phyloP scores from a whole-genome alignment of 2,888 invertebrate genomes.

The Hypomecis punctinalis region DNA sequence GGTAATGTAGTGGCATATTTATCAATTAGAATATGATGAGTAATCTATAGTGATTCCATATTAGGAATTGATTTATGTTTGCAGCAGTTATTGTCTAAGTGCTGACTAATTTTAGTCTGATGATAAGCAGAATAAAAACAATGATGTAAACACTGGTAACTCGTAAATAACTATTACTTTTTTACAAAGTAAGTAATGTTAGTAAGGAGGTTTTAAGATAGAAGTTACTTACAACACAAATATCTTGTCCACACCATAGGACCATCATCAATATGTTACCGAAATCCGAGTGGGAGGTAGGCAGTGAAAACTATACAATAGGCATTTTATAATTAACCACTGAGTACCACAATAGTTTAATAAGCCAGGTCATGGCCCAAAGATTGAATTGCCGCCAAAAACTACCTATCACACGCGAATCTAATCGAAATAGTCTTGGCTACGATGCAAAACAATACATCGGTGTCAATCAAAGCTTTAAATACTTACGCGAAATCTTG shows the following conservation, averaged over 20 bases:
- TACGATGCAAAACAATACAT: constrained; percentile 60
- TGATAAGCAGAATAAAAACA: no score
- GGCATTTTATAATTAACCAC: constrained; percentile 21
- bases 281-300: constrained; percentile 24
- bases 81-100: no score
- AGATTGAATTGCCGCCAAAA: constrained; percentile 77
- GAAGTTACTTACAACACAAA: constrained; percentile 16
- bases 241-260: constrained; percentile 8
- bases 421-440: constrained; percentile 77
- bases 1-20: no score
- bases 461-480: constrained; percentile 49
- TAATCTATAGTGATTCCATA: no score
- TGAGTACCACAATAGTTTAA: constrained; percentile 32
- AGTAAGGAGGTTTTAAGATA: background rate
- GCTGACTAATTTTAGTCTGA: no score
- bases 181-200: background rate
- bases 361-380: constrained; percentile 63
- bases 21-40: no score
- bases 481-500: constrained; percentile 88
- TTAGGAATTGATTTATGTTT: no score
- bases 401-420: constrained; percentile 50
- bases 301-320: constrained; percentile 9
- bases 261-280: constrained; percentile 20
- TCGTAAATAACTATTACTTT: background rate
- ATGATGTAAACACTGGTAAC: no score